These are phyloP conservation scores for Helicoverpa zea DNA, from an alignment of 1,140 invertebrate genomes.

Conservation along the genomic window DNA sequence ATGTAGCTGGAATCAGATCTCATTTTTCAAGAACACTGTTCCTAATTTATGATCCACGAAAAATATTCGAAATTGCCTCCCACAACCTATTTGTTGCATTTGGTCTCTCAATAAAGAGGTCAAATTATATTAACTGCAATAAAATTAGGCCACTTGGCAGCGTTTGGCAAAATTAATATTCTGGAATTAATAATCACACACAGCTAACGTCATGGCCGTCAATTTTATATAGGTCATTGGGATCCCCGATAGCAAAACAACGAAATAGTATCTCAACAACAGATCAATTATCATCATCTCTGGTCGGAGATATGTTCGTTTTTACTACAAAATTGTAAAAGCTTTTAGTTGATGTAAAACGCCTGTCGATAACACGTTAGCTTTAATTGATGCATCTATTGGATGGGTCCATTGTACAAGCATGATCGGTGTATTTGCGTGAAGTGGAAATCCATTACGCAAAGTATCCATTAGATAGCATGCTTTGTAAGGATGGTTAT, in stretches of 20 bases:
- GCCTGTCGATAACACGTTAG: background rate
- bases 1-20: too few species aligned
- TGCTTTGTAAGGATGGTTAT: too few species aligned
- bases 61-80: constrained; percentile 16
- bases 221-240: constrained; percentile 18
- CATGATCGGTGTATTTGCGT: too few species aligned
- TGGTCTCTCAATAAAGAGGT: constrained; percentile 8
- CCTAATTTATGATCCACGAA: too few species aligned
- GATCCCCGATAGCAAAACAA: background rate
- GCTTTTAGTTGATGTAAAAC: background rate
- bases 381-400: constrained; percentile 16
- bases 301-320: background rate
- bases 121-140: constrained; percentile 26
- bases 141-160: constrained; percentile 31
- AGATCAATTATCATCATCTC: background rate
- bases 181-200: constrained; percentile 20
- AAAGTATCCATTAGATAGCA: too few species aligned
- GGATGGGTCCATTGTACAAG: background rate
- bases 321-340: background rate
- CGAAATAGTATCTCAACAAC: background rate
- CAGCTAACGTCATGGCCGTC: constrained; percentile 6
- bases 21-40: too few species aligned
- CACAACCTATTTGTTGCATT: constrained; percentile 1
- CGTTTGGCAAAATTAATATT: constrained; percentile 22
- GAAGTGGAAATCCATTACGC: too few species aligned